Conservation (phyloP, 2,888 invertebrate genomes). For the Parnassius apollo region DNA sequence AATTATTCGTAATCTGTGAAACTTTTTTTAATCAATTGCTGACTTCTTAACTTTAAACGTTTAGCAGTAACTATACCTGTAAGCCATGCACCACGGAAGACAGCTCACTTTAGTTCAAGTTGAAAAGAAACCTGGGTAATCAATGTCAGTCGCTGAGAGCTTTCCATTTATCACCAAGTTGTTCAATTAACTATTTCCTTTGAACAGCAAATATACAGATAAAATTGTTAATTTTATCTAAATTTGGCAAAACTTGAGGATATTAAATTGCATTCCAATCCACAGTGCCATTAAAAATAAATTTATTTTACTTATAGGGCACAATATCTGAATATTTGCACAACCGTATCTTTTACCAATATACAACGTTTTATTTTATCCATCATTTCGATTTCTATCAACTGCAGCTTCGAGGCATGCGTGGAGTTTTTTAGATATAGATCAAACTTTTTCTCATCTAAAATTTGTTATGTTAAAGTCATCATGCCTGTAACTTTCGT, state of each 20-base stretch:
- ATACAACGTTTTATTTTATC: slow-evolving; percentile 4
- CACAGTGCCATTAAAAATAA: too few species aligned
- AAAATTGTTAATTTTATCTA: slow-evolving; percentile 2
- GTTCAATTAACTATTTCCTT: slow-evolving; percentile 32
- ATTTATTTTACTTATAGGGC: too few species aligned
- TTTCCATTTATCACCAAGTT: slow-evolving; percentile 41
- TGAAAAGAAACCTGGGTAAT: slow-evolving; percentile 52
- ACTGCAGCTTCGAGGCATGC: slow-evolving; percentile 40
- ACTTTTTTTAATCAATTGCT: slow-evolving; percentile 6
- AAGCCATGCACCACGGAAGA: neutral
- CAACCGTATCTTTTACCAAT: neutral
- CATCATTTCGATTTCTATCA: slow-evolving; percentile 4
- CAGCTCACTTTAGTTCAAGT: slow-evolving; percentile 46
- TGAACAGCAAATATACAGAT: slow-evolving; percentile 20
- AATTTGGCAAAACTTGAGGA: neutral
- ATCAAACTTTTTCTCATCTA: slow-evolving; percentile 29
- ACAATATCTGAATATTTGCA: slow-evolving; percentile 39
- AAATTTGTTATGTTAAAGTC: slow-evolving; percentile 29
- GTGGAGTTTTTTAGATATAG: slow-evolving; percentile 6
- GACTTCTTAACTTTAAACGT: slow-evolving; percentile 2
- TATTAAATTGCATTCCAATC: neutral
- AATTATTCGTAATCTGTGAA: too few species aligned
- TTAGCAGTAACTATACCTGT: neutral
- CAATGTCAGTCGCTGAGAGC: slow-evolving; percentile 45
- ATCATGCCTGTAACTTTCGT: slow-evolving; percentile 22